A percentile compares a stretch with the other conserved stretches of the same genome.
Evolutionary conservation across 2,888 invertebrate genomes (phyloP).

Genomic region (Pammene aurita): DNA sequence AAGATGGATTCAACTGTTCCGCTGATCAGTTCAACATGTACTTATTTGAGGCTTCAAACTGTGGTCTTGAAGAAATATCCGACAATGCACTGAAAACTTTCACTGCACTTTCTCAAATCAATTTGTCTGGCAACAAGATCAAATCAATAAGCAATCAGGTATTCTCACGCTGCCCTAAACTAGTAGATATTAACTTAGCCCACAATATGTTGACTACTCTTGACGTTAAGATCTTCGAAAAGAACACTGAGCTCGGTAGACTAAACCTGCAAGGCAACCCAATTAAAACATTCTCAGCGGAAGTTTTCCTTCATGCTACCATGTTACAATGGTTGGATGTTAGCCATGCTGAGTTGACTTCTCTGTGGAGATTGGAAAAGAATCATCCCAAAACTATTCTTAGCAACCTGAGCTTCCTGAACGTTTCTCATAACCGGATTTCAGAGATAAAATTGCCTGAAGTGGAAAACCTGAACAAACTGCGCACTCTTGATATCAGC

Average conservation of each 20-base stretch:
- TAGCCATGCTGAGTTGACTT: constrained; percentile 86
- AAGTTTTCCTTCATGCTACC: constrained; percentile 85
- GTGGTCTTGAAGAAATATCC: constrained; percentile 85
- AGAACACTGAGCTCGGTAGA: constrained; percentile 85
- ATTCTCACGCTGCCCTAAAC: constrained; percentile 81
- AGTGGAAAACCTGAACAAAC: constrained; percentile 81
- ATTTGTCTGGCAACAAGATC: constrained; percentile 86
- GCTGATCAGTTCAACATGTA: constrained; percentile 85
- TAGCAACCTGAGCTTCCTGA: constrained; percentile 82
- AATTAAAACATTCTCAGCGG: constrained; percentile 85
- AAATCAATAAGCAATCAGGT: constrained; percentile 81
- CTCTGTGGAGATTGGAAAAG: constrained; percentile 85
- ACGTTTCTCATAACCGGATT: constrained; percentile 84
- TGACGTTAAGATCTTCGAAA: constrained; percentile 85
- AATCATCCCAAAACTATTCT: constrained; percentile 73
- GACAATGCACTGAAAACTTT: constrained; percentile 87
- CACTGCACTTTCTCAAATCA: constrained; percentile 86
- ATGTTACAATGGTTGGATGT: constrained; percentile 87
- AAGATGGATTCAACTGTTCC: constrained; percentile 85
- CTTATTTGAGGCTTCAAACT: constrained; percentile 88
- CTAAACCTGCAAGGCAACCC: constrained; percentile 89
- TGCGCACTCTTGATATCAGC: constrained; percentile 84
- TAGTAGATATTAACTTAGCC: constrained; percentile 88
- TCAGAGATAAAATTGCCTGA: constrained; percentile 83
- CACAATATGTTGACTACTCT: constrained; percentile 86